Conservation (phyloP, 2,888 invertebrate species). For the Cyclophora punctaria region DNA sequence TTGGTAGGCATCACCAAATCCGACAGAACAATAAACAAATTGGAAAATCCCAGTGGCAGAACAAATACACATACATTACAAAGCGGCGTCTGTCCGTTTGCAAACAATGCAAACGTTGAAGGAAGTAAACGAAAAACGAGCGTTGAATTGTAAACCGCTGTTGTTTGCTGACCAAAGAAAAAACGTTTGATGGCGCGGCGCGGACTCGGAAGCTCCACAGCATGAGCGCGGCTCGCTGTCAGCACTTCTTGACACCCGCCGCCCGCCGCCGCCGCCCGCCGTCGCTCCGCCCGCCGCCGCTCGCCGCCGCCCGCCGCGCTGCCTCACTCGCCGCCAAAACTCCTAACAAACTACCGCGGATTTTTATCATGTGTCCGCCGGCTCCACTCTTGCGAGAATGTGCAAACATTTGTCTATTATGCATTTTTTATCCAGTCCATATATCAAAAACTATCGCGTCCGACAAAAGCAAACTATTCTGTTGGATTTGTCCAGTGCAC, state of each 20-base stretch:
- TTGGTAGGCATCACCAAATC: conserved; percentile 11
- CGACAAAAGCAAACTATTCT: conserved; percentile 46
- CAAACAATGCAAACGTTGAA: conserved; percentile 49
- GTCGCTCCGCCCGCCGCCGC: background rate
- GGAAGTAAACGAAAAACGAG: conserved; percentile 50
- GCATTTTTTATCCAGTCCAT: conserved; percentile 45
- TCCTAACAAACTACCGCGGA: conserved; percentile 40
- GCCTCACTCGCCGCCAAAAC: conserved; percentile 34
- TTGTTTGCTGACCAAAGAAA: conserved; percentile 35
- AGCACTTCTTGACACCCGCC: conserved; percentile 42
- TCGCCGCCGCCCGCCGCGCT: conserved; percentile 6
- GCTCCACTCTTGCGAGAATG: conserved; percentile 31
- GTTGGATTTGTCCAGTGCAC: conserved; percentile 40
- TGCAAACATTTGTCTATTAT: conserved; percentile 49
- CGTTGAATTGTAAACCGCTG: conserved; percentile 46
- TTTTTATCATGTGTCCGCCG: conserved; percentile 41
- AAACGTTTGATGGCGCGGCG: conserved; percentile 17
- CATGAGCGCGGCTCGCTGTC: conserved; percentile 30
- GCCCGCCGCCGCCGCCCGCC: conserved; percentile 2
- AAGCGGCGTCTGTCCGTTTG: conserved; percentile 39
- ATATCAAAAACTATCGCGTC: conserved; percentile 47
- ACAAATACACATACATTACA: conserved; percentile 34
- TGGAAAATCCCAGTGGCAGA: conserved; percentile 33
- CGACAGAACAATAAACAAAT: conserved; percentile 37
- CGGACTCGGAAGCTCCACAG: conserved; percentile 26